These are phyloP conservation scores for Pipra filicauda DNA, from an alignment of 2,113 vertebrate species.

Conservation along the genomic window DNA sequence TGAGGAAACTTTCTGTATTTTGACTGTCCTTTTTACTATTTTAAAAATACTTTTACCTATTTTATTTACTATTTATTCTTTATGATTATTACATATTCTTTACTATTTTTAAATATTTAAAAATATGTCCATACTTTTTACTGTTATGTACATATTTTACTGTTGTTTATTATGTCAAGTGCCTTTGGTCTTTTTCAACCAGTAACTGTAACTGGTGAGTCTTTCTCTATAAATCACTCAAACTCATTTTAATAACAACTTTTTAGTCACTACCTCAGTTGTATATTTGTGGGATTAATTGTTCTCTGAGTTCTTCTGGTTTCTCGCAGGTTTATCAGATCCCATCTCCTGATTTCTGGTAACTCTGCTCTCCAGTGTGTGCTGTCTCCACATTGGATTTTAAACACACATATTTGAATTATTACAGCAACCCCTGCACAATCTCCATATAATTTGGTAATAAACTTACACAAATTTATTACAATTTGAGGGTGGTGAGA, in stretches of 20 bases:
- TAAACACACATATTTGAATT: background rate
- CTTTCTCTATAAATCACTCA: background rate
- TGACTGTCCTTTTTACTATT: accelerated
- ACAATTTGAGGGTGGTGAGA: background rate
- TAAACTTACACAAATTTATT: background rate
- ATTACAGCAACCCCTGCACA: background rate
- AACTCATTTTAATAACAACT: background rate
- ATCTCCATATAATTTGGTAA: too few species aligned
- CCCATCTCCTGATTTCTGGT: background rate
- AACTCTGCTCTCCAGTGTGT: too few species aligned
- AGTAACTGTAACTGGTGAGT: background rate
- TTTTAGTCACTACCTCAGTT: accelerated
- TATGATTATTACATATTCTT: background rate
- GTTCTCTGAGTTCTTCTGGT: background rate
- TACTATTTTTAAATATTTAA: background rate
- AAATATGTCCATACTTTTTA: background rate
- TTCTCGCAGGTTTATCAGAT: background rate
- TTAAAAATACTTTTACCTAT: background rate
- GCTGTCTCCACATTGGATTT: background rate
- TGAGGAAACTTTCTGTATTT: background rate
- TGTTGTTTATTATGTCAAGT: background rate
- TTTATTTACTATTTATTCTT: background rate
- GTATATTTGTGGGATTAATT: background rate
- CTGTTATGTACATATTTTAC: background rate
- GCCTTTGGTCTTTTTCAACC: background rate